Percentiles rank a stretch among this genome's conserved stretches.
Evolutionary conservation across 2,888 invertebrate species (phyloP).

Genomic region (Agrilus biguttatus): DNA sequence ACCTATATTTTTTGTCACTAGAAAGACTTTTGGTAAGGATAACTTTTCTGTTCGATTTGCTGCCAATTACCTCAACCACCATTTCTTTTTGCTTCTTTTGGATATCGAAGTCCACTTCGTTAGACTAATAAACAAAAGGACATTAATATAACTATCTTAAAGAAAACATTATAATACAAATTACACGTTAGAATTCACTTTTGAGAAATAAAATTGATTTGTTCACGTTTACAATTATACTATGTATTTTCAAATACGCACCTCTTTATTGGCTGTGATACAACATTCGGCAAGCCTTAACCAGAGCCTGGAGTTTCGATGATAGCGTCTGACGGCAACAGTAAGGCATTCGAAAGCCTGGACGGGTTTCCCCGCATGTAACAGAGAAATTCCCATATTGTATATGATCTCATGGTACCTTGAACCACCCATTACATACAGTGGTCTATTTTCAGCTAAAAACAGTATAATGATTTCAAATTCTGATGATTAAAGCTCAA

Average conservation of each 20-base stretch:
- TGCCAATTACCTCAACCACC: slow-evolving; percentile 42
- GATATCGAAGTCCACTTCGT: slow-evolving; percentile 46
- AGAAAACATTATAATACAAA: not conserved
- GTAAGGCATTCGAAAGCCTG: slow-evolving; percentile 86
- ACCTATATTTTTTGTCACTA: slow-evolving; percentile 40
- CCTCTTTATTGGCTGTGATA: slow-evolving; percentile 45
- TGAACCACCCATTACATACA: slow-evolving; percentile 47
- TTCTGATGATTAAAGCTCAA: not conserved
- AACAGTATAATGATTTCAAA: not conserved
- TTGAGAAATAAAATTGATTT: not conserved
- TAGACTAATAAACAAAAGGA: slow-evolving; percentile 32
- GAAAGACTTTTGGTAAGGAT: slow-evolving; percentile 40
- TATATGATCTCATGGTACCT: slow-evolving; percentile 55
- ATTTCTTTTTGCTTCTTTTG: slow-evolving; percentile 42
- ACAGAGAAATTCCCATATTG: slow-evolving; percentile 70
- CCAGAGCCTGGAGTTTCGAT: slow-evolving; percentile 84
- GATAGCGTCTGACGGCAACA: slow-evolving; percentile 71
- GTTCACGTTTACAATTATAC: not conserved
- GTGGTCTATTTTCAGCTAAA: slow-evolving; percentile 32
- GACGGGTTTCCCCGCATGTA: slow-evolving; percentile 65
- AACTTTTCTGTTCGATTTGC: slow-evolving; percentile 45
- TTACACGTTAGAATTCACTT: no score
- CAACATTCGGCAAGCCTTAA: slow-evolving; percentile 87
- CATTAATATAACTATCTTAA: not conserved
- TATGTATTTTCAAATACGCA: slow-evolving; percentile 14